Evolutionary conservation across 2,797 vertebrate genomes (phyloP), one percentile per base, ranked within the genome.

Genomic region (Scarus forsteni): DNA sequence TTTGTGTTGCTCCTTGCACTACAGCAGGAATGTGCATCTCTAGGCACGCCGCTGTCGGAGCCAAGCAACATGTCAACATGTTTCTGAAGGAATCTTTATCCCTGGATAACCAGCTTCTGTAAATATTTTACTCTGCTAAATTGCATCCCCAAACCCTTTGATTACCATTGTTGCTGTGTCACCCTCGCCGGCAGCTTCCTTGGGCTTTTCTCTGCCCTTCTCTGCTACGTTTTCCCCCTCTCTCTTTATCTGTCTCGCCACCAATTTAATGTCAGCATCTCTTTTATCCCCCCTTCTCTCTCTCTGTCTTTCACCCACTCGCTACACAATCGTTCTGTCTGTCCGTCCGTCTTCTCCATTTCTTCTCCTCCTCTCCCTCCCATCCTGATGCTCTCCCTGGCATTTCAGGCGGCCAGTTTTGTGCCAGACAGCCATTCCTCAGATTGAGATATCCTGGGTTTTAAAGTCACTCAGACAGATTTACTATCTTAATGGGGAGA

Each of bases 381-480:
- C 15, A 12, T 54, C 35, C 57, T 51, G 62, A 80, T 77, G 77
- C 83, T 87, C 70, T 86, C 68, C 48, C 85, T 89, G 86, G 88
- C 88, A 79, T 86, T 87, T 73, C 59, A 77, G 51, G 70, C 42
- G 43, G 71, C 56, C 66, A 27, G 56, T 81, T 87, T 71, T 73
- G 82, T 92, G 92, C 92, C 93, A 94, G 89, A 88, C 77, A 74
- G 81, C 91, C 89, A 91, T 93, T 90, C 77, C 78, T 92, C 74
- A 89, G 83, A 92, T 88, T 93, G 90, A 91, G 89, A 92, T 88
- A 88, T 88, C 86, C 79, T 64, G 74, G 72, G 81, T 88, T 93
- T 93, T 89, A 90, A 92, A 93, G 85, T 90, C 89, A 88, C 80
- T 85, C 84, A 74, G 91, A 90, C 86, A 91, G 90, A 93, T 93